Base-by-base conservation (phyloP, 2,113 vertebrate species). In the Heterotis niloticus region DNA sequence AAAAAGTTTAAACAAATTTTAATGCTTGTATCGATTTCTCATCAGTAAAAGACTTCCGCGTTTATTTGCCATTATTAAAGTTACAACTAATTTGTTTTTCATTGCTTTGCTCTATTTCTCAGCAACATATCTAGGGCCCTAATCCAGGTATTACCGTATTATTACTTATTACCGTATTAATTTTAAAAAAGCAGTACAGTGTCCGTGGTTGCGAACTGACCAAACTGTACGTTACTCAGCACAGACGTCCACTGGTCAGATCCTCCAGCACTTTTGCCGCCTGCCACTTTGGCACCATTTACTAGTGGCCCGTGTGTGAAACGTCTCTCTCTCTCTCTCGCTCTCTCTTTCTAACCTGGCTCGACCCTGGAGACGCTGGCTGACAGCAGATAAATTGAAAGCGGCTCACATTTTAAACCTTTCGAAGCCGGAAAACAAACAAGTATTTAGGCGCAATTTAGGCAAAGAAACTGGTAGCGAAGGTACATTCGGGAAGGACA, bases 401-500 rank as follows among this genome's bases (percentile, higher is more conserved):
- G 83, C 84, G 78, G 82, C 84, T 81, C 85, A 89, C 87, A 71
- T 85, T 85, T 83, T 52, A 76, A 70, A 83, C n/a, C n/a, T n/a
- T n/a, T n/a, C n/a, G n/a, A 77, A 56, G 62, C 59, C 57, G 20
- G 85, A 86, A 62, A 67, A 73, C 77, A 85, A 86, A 82, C 78
- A 88, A 80, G 73, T 77, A 87, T 62, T 69, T 60, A 17, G 69
- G 88, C 88, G 84, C 86, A 87, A 89, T 86, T 82, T 20, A n/a
- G 18, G 26, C 18, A 62, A 84, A 86, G 87, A 82, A 80, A 65
- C 17, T 75, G 75, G 75, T 52, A 83, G 87, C 86, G 84, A 86
- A 82, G 85, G 83, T 91, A 93, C 91, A 93, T 93, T 93, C 91
- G 92, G 89, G 91, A 90, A 91, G 88, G 89, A 84, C 87, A 90